Conservation (phyloP, 2,113 vertebrate genomes). For the Arizona elegans region DNA sequence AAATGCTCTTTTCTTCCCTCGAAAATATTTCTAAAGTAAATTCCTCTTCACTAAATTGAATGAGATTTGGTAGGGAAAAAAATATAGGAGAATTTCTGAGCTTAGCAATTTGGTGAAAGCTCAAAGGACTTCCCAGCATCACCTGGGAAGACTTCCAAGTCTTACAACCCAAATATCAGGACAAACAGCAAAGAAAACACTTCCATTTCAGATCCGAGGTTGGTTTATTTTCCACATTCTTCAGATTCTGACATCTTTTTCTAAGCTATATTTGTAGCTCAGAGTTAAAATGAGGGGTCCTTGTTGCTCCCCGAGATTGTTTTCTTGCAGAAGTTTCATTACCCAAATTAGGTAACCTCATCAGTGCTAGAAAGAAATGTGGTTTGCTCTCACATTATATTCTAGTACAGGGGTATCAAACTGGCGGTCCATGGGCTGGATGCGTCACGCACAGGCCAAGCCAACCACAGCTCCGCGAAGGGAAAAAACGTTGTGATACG, state of each 20-base stretch:
- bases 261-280: background rate
- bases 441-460: too few species aligned
- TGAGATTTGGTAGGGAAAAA: background rate
- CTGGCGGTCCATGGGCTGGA: too few species aligned
- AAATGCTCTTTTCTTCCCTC: background rate
- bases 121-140: background rate
- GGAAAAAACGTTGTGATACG: too few species aligned
- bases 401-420: too few species aligned
- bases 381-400: too few species aligned
- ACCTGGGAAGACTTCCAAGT: background rate
- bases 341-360: too few species aligned
- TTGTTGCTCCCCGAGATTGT: too few species aligned
- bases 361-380: too few species aligned
- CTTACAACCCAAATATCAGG: background rate
- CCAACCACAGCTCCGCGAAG: too few species aligned
- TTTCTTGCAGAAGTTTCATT: too few species aligned
- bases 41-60: background rate
- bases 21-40: background rate
- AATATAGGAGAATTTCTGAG: background rate
- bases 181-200: background rate
- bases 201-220: background rate
- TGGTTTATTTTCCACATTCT: background rate
- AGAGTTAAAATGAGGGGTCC: too few species aligned
- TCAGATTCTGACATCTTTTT: background rate
- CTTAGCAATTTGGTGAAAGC: background rate